These are phyloP conservation scores for Chrysolina haemoptera DNA, from an alignment of 2,888 invertebrate species.

Conservation along the genomic window DNA sequence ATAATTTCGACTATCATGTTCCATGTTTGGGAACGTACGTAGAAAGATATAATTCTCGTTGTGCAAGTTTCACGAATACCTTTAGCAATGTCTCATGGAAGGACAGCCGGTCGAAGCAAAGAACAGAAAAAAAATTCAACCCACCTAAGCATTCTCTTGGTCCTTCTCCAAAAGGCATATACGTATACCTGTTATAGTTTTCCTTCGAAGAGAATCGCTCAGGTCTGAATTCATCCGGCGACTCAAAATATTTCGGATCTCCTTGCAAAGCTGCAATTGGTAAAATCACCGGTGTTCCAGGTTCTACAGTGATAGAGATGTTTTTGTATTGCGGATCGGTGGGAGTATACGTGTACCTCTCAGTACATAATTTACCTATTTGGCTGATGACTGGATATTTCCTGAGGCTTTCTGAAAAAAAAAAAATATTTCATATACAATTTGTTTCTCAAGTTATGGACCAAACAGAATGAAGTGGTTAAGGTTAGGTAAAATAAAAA, in stretches of 20 bases:
- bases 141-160: slow-evolving; percentile 62
- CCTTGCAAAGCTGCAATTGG: slow-evolving; percentile 63
- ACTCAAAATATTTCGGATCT: slow-evolving; percentile 65
- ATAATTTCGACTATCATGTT: too few relatives aligned
- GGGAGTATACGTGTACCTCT: slow-evolving; percentile 52
- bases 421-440: slow-evolving; percentile 10
- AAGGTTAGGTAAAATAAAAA: too few relatives aligned
- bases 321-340: slow-evolving; percentile 48
- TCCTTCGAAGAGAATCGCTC: slow-evolving; percentile 64
- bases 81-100: too few relatives aligned
- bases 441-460: too few relatives aligned
- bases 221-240: slow-evolving; percentile 67
- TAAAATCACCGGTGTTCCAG: slow-evolving; percentile 62
- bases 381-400: slow-evolving; percentile 47
- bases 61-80: too few relatives aligned
- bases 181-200: slow-evolving; percentile 56
- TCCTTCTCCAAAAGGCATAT: slow-evolving; percentile 63
- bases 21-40: too few relatives aligned
- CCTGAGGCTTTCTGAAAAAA: slow-evolving; percentile 50
- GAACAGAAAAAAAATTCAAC: background rate
- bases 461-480: background rate
- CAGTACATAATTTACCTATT: slow-evolving; percentile 55
- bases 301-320: slow-evolving; percentile 53
- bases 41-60: too few relatives aligned
- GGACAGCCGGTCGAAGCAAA: too few relatives aligned